Conservation (phyloP, 1,140 invertebrate genomes). For the Papilio helenus region DNA sequence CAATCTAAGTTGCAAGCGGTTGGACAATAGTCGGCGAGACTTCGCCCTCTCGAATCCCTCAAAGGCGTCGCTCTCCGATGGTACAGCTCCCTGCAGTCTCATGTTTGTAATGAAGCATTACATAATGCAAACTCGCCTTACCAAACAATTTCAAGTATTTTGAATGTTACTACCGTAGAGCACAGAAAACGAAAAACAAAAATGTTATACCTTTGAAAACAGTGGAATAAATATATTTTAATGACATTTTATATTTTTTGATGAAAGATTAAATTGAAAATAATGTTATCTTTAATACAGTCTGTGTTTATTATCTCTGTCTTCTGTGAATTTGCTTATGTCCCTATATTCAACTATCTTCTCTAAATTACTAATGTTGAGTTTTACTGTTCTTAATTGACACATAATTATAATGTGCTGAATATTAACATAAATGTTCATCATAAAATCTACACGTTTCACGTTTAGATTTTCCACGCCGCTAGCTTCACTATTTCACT, state of each 20-base stretch:
- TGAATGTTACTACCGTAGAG: neutral
- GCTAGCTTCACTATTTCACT: conserved; percentile 30
- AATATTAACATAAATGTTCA: conserved; percentile 24
- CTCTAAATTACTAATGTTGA: too few relatives aligned
- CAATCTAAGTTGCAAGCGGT: conserved; percentile 14
- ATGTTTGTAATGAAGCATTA: conserved; percentile 8
- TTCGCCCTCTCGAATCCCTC: conserved; percentile 10
- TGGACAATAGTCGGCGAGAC: conserved; percentile 18
- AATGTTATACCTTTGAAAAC: neutral
- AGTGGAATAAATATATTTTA: neutral
- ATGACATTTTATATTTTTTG: too few relatives aligned
- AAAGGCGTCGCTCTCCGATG: conserved; percentile 1
- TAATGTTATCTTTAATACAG: too few relatives aligned
- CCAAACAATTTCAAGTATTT: conserved; percentile 16
- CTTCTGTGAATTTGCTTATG: too few relatives aligned
- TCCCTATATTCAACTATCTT: too few relatives aligned
- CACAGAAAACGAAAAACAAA: neutral
- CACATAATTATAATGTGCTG: neutral
- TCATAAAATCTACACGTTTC: conserved; percentile 29
- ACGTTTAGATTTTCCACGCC: conserved; percentile 24
- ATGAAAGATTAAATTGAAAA: too few relatives aligned
- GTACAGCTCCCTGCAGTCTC: neutral
- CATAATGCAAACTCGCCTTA: conserved; percentile 14
- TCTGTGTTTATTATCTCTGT: too few relatives aligned
- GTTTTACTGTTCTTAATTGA: too few relatives aligned